Conservation (phyloP, 2,797 vertebrate species). For the Merluccius polli region DNA sequence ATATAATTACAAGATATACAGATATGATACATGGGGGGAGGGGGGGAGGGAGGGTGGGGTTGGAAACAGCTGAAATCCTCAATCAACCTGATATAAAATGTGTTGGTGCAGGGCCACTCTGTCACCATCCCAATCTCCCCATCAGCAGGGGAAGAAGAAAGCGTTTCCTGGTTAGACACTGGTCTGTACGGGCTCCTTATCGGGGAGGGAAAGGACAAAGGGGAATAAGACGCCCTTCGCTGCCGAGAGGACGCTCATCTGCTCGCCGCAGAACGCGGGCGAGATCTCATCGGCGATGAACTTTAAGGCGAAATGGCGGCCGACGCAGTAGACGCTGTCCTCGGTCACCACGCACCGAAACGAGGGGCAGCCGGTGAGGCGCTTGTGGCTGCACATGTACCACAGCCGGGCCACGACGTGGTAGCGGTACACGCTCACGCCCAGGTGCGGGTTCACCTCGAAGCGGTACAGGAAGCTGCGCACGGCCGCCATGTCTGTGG, state of each 20-base stretch:
- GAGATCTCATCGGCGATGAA: slow-evolving; percentile 84
- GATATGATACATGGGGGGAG: background rate
- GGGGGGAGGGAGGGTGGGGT: background rate
- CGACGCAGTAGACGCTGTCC: slow-evolving; percentile 79
- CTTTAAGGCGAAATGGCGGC: slow-evolving; percentile 72
- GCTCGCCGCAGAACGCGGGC: slow-evolving; percentile 77
- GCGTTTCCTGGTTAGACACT: slow-evolving; percentile 65
- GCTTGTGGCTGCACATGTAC: slow-evolving; percentile 79
- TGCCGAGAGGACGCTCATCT: slow-evolving; percentile 72
- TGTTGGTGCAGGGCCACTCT: slow-evolving; percentile 31
- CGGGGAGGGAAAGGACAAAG: slow-evolving; percentile 77
- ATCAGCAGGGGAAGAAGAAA: slow-evolving; percentile 29
- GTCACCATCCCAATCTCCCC: slow-evolving; percentile 44
- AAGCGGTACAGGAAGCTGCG: slow-evolving; percentile 87
- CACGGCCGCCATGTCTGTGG: slow-evolving; percentile 76
- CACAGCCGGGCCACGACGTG: slow-evolving; percentile 79
- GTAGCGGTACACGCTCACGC: slow-evolving; percentile 83
- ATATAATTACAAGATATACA: background rate
- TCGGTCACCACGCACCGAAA: slow-evolving; percentile 80
- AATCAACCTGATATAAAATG: slow-evolving; percentile 32
- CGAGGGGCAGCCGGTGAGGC: slow-evolving; percentile 54
- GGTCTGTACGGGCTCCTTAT: slow-evolving; percentile 64
- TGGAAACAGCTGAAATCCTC: slow-evolving; percentile 20
- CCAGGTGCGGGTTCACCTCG: slow-evolving; percentile 75
- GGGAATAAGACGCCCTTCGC: slow-evolving; percentile 82